phyloP scores from a whole-genome alignment of 2,888 invertebrate genomes.

The Protodeltote pygarga region DNA sequence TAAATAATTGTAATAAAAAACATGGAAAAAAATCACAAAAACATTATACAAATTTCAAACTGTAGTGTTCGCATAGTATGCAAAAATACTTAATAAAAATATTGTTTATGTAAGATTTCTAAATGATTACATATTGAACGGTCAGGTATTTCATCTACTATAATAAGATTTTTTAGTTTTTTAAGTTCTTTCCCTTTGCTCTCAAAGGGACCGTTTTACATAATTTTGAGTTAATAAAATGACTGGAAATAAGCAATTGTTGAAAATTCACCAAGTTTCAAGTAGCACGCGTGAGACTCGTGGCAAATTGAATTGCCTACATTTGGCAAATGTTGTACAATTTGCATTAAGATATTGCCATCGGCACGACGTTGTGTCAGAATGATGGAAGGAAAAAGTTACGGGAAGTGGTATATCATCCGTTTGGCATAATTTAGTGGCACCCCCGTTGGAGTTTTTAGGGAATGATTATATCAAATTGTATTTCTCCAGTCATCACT shows the following conservation, averaged over 20 bases:
- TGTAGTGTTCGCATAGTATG: too few species aligned
- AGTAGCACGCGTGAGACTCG: slow-evolving; percentile 32
- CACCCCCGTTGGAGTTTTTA: not conserved
- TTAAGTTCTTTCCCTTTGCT: too few species aligned
- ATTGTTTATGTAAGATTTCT: too few species aligned
- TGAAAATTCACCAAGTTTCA: slow-evolving; percentile 30
- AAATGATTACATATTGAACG: too few species aligned
- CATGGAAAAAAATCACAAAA: too few species aligned
- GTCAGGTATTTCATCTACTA: too few species aligned
- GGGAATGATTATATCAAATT: not conserved
- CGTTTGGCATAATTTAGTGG: slow-evolving; percentile 4
- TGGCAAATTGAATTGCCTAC: slow-evolving; percentile 39
- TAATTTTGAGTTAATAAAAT: too few species aligned
- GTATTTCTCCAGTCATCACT: not conserved
- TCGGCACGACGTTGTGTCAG: slow-evolving; percentile 6
- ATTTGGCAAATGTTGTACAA: slow-evolving; percentile 32
- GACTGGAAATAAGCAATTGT: slow-evolving; percentile 29
- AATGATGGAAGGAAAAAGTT: slow-evolving; percentile 1
- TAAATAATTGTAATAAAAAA: too few species aligned
- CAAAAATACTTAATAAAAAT: too few species aligned
- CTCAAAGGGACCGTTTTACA: too few species aligned
- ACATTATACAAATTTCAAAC: too few species aligned
- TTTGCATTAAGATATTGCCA: slow-evolving; percentile 39
- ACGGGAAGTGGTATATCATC: not conserved
- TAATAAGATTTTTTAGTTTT: too few species aligned